A percentile compares a stretch with the other conserved stretches of the same genome.
These are phyloP conservation scores for Anthonomus grandis DNA, from an alignment of 1,140 invertebrate genomes.

Conservation along the genomic window DNA sequence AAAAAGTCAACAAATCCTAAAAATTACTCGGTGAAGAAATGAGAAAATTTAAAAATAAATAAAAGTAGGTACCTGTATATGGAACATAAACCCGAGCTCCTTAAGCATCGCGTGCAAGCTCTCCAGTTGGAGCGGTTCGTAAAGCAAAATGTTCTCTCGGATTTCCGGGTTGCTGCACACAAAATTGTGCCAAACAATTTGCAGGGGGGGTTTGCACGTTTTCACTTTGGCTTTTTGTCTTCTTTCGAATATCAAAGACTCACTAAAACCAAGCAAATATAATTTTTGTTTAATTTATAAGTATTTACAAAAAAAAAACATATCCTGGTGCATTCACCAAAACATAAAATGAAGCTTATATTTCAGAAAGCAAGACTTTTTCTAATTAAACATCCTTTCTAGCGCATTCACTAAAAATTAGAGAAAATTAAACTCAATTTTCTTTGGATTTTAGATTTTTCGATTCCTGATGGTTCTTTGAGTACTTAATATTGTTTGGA, in stretches of 20 bases:
- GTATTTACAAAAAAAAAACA: too few relatives aligned
- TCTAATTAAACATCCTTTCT: too few relatives aligned
- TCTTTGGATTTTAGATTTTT: too few relatives aligned
- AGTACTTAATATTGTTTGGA: too few relatives aligned
- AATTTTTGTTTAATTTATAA: too few relatives aligned
- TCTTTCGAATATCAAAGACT: slow-evolving; percentile 46
- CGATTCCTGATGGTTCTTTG: too few relatives aligned
- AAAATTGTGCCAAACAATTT: slow-evolving; percentile 58
- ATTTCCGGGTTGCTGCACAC: slow-evolving; percentile 49
- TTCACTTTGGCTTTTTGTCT: slow-evolving; percentile 37
- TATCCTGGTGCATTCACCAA: slow-evolving; percentile 48
- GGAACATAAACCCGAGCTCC: slow-evolving; percentile 52
- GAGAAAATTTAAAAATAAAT: slow-evolving; percentile 9
- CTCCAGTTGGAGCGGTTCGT: slow-evolving; percentile 57
- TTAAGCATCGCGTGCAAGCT: slow-evolving; percentile 53
- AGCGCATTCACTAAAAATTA: too few relatives aligned
- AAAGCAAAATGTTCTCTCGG: slow-evolving; percentile 52
- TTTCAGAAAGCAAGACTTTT: not conserved
- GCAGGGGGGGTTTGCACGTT: slow-evolving; percentile 53
- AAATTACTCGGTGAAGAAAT: slow-evolving; percentile 28
- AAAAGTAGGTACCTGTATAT: slow-evolving; percentile 52
- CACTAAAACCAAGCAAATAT: too few relatives aligned
- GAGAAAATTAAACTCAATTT: too few relatives aligned
- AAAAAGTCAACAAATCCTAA: slow-evolving; percentile 55
- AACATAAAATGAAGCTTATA: slow-evolving; percentile 28